Percentiles rank a stretch among this genome's conserved stretches.
These are phyloP conservation scores for Chaetogeoica ovagalla DNA, from an alignment of 2,888 invertebrate species.

Conservation along the genomic window DNA sequence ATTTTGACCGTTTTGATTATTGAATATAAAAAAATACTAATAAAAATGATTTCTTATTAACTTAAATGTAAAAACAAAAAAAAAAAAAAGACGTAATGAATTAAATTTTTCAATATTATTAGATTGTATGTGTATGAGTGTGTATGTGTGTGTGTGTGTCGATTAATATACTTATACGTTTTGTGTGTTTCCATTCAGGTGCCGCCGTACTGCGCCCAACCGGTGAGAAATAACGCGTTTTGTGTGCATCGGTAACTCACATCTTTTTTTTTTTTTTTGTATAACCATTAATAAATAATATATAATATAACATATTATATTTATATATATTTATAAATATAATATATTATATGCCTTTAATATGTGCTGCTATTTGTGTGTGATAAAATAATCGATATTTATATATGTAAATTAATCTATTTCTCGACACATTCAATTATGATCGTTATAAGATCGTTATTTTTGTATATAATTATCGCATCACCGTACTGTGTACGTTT, in stretches of 20 bases:
- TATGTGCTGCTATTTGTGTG: constrained; percentile 15
- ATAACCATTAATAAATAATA: constrained; percentile 29
- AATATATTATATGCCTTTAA: constrained; percentile 34
- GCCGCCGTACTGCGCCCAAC: constrained; percentile 91
- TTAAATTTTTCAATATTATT: not conserved
- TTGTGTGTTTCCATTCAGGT: constrained; percentile 62
- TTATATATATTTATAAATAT: no score
- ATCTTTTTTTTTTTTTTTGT: constrained; percentile 40
- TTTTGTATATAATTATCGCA: no score
- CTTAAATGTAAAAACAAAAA: no score
- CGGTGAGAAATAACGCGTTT: constrained; percentile 94
- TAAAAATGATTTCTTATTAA: no score
- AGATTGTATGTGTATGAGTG: constrained; percentile 26
- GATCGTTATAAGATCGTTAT: no score
- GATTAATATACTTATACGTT: constrained; percentile 29
- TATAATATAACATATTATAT: no score
- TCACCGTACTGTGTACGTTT: no score
- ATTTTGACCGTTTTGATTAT: no score
- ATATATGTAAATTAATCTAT: no score
- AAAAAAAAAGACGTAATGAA: no score
- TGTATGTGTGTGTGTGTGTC: not conserved
- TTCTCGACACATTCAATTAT: no score
- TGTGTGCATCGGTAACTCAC: constrained; percentile 83
- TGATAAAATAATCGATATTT: not conserved
- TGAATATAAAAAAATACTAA: no score